Evolutionary conservation across 2,113 vertebrate species (phyloP), one percentile per base, ranked within the genome.

Genomic region (Gasterosteus nipponicus): DNA sequence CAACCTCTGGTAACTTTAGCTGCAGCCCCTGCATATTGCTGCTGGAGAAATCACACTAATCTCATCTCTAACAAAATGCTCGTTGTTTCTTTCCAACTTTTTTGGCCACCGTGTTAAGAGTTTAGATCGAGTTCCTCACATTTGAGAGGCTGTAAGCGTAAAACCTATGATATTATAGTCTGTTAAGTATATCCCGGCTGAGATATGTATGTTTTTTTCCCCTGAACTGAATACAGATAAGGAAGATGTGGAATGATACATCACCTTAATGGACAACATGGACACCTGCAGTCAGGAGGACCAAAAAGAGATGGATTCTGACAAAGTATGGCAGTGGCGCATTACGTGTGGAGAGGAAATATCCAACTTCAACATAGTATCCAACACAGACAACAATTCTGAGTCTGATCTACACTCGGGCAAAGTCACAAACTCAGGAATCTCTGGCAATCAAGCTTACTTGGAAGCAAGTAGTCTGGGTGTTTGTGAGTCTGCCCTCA

Each of bases 321-420:
- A 47, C 71, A 75, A 51, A 35, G 56, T 84, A 33, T 84, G 81
- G 81, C 61, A 84, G 38, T 80, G 76, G 81, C 76, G 77, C 41
- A 67, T 75, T 42, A 71, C 56, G 58, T 44, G 49, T 6, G 73
- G 19, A 0, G 69, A 58, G n/a, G 72, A 58, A n/a, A 57, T 51
- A 29, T 75, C 39, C 12, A 47, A 80, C 47, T 84, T 84, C 53
- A 73, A 77, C 31, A 64, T 73, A 47, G 63, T 35, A 41, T 73
- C 63, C 15, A 61, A 4, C 0, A 39, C n/a, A 64, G 14, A 80
- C 5, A 59, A 73, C 35, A 75, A 75, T 10, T 57, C 64, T 63
- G 57, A 62, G 4, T 69, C 59, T 35, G 47, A 77, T 44, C 3
- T 53, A 10, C 57, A 73, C 10, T 58, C 49, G 7, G 47, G 57